Evolutionary conservation across 2,888 invertebrate genomes (phyloP).

Genomic region (Taphrorychus bicolor): DNA sequence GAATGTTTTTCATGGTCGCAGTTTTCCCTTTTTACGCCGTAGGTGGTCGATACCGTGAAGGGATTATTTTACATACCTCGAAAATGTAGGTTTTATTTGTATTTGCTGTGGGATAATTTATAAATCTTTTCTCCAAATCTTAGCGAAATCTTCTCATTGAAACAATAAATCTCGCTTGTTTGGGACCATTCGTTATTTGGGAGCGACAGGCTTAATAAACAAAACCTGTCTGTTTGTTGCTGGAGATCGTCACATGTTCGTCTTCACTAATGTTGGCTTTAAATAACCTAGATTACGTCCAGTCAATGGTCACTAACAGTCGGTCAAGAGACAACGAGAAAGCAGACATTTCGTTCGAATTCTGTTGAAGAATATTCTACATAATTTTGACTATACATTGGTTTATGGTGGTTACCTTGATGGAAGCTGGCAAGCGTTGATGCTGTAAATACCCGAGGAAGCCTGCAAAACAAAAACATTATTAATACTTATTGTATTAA

Average conservation of each 20-base stretch:
- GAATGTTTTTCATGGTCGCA: background rate
- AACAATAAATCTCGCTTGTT: slow-evolving; percentile 31
- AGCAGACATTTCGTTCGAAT: too few species aligned
- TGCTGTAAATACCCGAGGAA: slow-evolving; percentile 81
- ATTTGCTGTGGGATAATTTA: background rate
- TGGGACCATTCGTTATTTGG: slow-evolving; percentile 20
- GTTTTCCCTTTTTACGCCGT: too few species aligned
- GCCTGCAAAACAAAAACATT: slow-evolving; percentile 65
- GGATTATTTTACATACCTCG: too few species aligned
- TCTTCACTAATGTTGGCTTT: background rate
- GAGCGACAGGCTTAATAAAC: slow-evolving; percentile 35
- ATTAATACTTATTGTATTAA: background rate
- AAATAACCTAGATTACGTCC: slow-evolving; percentile 2
- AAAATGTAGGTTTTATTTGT: background rate
- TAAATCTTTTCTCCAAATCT: background rate
- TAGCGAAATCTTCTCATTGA: background rate
- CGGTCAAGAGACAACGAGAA: too few species aligned
- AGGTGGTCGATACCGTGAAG: too few species aligned
- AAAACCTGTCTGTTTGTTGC: slow-evolving; percentile 20
- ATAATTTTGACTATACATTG: too few species aligned
- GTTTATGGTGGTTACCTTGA: too few species aligned
- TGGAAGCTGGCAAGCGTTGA: slow-evolving; percentile 80
- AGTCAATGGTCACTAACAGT: too few species aligned
- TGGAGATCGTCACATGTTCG: slow-evolving; percentile 34
- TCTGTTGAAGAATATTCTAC: too few species aligned